Percentiles rank a stretch among this genome's conserved stretches.
Conservation (phyloP, 2,888 invertebrate genomes). For the Tinea trinotella region DNA sequence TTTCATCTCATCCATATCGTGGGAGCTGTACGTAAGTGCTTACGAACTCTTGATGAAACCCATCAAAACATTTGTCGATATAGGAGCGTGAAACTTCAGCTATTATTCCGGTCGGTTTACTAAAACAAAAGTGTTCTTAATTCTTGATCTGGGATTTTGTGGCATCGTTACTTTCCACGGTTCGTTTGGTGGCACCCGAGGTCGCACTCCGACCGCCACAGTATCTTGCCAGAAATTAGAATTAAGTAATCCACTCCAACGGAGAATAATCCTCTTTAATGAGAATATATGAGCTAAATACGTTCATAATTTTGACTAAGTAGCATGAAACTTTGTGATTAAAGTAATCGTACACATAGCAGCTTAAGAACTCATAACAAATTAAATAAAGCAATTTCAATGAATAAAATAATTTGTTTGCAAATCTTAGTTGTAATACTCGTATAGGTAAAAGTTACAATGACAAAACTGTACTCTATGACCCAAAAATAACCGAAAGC, state of each 20-base stretch:
- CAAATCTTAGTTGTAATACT: background rate
- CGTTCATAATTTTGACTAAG: constrained; percentile 15
- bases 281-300: constrained; percentile 17
- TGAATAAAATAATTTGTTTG: background rate
- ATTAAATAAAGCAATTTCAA: background rate
- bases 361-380: background rate
- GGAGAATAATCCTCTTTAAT: constrained; percentile 20
- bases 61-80: constrained; percentile 61
- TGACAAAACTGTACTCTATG: background rate
- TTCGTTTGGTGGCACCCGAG: constrained; percentile 39
- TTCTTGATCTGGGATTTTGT: constrained; percentile 60
- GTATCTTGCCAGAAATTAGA: constrained; percentile 37
- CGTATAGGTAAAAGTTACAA: background rate
- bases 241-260: constrained; percentile 45
- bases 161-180: constrained; percentile 53
- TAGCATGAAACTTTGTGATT: constrained; percentile 9
- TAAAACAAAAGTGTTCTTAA: constrained; percentile 60
- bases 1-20: constrained; percentile 28
- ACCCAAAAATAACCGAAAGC: background rate
- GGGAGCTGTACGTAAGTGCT: background rate
- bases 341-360: background rate
- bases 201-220: constrained; percentile 27
- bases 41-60: constrained; percentile 45
- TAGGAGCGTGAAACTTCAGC: constrained; percentile 54
- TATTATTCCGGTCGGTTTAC: constrained; percentile 62